These are phyloP conservation scores for Forpus xanthops DNA, from an alignment of 2,797 vertebrate species.

Conservation along the genomic window DNA sequence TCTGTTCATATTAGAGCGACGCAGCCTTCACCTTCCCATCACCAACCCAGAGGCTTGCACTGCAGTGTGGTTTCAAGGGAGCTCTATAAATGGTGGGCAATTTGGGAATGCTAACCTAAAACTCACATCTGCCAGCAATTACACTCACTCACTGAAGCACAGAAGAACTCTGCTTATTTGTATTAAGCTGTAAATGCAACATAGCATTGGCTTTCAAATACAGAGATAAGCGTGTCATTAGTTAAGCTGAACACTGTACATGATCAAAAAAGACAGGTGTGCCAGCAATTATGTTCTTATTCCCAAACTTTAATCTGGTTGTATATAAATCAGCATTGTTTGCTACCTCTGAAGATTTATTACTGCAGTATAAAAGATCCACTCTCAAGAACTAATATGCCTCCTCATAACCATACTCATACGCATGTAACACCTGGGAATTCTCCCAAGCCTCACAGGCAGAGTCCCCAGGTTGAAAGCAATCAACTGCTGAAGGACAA, in stretches of 20 bases:
- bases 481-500: not conserved
- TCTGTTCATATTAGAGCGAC: not conserved
- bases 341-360: not conserved
- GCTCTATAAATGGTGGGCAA: not conserved
- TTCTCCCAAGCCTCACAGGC: not conserved
- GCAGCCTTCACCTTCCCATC: not conserved
- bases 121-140: constrained; percentile 53
- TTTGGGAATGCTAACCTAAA: constrained; percentile 4
- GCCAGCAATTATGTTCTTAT: not conserved
- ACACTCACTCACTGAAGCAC: not conserved
- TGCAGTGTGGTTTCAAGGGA: not conserved
- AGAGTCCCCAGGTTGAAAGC: not conserved
- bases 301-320: not conserved
- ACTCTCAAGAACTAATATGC: not conserved
- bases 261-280: not conserved
- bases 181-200: constrained; percentile 18
- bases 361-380: not conserved
- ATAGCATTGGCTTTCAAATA: not conserved
- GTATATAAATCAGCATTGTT: not conserved
- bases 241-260: not conserved
- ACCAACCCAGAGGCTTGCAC: not conserved
- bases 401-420: not conserved
- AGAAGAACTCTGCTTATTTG: constrained; percentile 20
- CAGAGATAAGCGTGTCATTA: constrained; percentile 24
- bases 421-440: not conserved